Base-by-base conservation (phyloP, 2,888 invertebrate species). In the Eurytoma adleriae region DNA sequence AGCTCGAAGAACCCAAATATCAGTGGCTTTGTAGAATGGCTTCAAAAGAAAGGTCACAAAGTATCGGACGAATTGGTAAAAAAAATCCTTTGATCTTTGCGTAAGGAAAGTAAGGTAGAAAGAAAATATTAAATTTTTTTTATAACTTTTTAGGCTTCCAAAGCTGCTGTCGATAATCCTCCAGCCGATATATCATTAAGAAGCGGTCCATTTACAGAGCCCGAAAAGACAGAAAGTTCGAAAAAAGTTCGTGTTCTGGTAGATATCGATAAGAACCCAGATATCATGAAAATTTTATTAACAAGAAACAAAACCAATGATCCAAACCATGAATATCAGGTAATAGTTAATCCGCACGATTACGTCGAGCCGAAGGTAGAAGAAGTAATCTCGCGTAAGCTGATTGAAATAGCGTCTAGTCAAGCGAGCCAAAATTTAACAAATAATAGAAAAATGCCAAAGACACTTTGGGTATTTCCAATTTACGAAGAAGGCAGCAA, bases 261-360 rank as follows among this genome's bases (percentile, higher is more conserved):
- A 12, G 80, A 80, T 57, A 57, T 82, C 1, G 80, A 82, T 24
- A 82, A 82, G 40, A 78, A 80, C 68, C 80, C 82, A 0, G 80
- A 82, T 27, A 12, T 80, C n/a, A 56, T 82, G 10, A 52, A 75
- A 62, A 40, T 30, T 13, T 30, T 82, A 24, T 64, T 80, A 5
- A 27, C 72, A 52, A 76, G 27, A 10, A 57, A 72, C 27, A 61
- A 30, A 48, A 50, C 64, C 48, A 14, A 48, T 0, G 40, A 50
- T 16, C 54, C 48, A 13, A 59, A 56, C 10, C 64, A 52, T 40
- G 74, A 78, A 3, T 68, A 80, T 3, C 67, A 82, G 27, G 54
- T 82, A 1, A 61, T 64, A 5, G 27, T 82, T 1, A 75, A 82
- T 71, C 18, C 78, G 3, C 52, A 74, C 4, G 80, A 78, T 20